phyloP scores from a whole-genome alignment of 2,113 vertebrate genomes.

The Daubentonia madagascariensis region DNA sequence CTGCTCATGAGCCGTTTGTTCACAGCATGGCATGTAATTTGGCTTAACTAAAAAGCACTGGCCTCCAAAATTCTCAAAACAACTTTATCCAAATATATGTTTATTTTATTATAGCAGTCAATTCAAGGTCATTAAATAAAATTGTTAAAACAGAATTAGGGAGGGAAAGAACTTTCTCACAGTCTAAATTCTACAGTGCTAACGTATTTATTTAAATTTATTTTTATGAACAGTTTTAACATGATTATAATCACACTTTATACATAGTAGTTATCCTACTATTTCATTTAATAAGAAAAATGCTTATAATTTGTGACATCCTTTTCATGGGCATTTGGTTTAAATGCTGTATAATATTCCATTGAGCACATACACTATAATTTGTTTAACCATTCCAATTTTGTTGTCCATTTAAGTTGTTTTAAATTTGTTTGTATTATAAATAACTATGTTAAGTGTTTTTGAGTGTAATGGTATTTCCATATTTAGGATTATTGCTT shows the following conservation, averaged over 20 bases:
- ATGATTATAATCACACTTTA: slow-evolving; percentile 41
- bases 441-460: not conserved
- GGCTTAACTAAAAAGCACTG: not conserved
- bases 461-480: not conserved
- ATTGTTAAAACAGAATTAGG: slow-evolving; percentile 29
- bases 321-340: not conserved
- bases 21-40: not conserved
- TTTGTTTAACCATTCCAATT: slow-evolving; percentile 28
- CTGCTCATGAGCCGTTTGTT: not conserved
- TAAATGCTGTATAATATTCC: slow-evolving; percentile 20
- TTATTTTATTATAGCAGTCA: not conserved
- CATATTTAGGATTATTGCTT: not conserved
- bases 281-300: not conserved
- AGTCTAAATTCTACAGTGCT: not conserved
- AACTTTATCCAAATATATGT: not conserved
- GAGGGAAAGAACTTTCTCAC: not conserved
- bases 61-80: not conserved
- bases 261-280: not conserved
- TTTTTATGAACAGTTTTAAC: slow-evolving; percentile 44
- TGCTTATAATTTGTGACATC: slow-evolving; percentile 7
- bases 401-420: slow-evolving; percentile 19
- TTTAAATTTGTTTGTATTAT: not conserved
- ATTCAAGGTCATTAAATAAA: not conserved
- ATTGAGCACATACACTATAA: not conserved
- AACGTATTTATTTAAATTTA: slow-evolving; percentile 4